phyloP scores from a whole-genome alignment of 2,888 invertebrate genomes.

The Ochropleura plecta region DNA sequence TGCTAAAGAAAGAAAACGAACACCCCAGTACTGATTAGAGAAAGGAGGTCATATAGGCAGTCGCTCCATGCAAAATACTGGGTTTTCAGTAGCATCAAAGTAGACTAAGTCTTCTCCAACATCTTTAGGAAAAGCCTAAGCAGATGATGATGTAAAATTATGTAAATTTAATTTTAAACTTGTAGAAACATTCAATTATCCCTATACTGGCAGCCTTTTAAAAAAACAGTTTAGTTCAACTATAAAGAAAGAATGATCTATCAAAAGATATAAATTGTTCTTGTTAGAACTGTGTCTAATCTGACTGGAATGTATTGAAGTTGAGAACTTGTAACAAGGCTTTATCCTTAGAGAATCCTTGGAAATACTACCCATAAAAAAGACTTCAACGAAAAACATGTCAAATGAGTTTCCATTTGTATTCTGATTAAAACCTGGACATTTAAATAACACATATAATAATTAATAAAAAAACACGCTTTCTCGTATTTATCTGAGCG shows the following conservation, averaged over 20 bases:
- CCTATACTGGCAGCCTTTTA: slow-evolving; percentile 7
- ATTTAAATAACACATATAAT: no score
- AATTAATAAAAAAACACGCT: no score
- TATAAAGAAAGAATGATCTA: background rate
- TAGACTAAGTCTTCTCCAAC: no score
- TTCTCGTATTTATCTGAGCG: no score
- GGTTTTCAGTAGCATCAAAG: no score
- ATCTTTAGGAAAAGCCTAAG: no score
- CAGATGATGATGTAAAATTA: no score
- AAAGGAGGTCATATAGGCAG: no score
- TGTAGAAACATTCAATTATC: background rate
- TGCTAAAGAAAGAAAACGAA: no score
- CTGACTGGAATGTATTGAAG: slow-evolving; percentile 1
- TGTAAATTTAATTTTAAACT: background rate
- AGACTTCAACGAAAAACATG: slow-evolving; percentile 35
- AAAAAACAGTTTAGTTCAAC: slow-evolving; percentile 1
- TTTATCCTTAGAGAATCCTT: background rate
- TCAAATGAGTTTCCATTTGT: background rate
- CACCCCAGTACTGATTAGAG: no score
- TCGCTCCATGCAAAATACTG: no score
- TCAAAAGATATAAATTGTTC: background rate
- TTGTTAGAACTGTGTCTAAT: background rate
- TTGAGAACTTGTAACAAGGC: slow-evolving; percentile 1
- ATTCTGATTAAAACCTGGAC: background rate
- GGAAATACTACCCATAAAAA: slow-evolving; percentile 18